Base-by-base conservation (phyloP, 2,113 vertebrate species). In the Ictidomys tridecemlineatus region DNA sequence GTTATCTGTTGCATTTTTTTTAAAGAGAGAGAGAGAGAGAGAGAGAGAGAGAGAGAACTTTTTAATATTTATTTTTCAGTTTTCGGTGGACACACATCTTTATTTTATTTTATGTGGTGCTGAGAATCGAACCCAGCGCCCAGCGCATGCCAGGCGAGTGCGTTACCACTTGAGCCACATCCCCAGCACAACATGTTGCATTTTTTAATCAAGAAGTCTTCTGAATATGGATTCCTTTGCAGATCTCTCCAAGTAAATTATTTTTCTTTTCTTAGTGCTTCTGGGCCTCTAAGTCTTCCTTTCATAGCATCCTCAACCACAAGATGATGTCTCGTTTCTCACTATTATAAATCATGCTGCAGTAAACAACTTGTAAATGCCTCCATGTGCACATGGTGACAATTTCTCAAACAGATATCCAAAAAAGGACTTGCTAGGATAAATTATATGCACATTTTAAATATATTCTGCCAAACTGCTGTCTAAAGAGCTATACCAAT, bases 171-270 rank as follows among this genome's bases (percentile, higher is more conserved):
- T 45, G 45, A 45, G 45, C 45, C 8, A 45, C 45, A 45, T 45
- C 45, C 45, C 45, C 45, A 45, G 45, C 8, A 45, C 45, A 45
- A 45, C 45, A 45, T 45, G 45, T 45, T 45, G 37, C 82, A 90
- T 84, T 89, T 76, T 95, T 93, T 78, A 83, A 94, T 89, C 73
- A 94, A 32, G 37, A 96, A 95, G n/a, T 16, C 89, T 95, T 90
- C 56, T 93, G 65, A 87, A 86, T 58, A 91, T 82, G 48, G 20
- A 70, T 37, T 91, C n/a, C 56, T 48, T 65, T 95, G 16, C 45
- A 96, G 76, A 92, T 87, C 32, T 94, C 48, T 78, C 58, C 63
- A 77, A 93, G 73, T 67, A 48, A 79, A 74, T 26, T 61, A 37
- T 45, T 91, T 88, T 93, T 85, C 51, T 70, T 93, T 94, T 70